Base-by-base conservation (phyloP, 2,888 invertebrate species). In the Drosophila hamatofila region DNA sequence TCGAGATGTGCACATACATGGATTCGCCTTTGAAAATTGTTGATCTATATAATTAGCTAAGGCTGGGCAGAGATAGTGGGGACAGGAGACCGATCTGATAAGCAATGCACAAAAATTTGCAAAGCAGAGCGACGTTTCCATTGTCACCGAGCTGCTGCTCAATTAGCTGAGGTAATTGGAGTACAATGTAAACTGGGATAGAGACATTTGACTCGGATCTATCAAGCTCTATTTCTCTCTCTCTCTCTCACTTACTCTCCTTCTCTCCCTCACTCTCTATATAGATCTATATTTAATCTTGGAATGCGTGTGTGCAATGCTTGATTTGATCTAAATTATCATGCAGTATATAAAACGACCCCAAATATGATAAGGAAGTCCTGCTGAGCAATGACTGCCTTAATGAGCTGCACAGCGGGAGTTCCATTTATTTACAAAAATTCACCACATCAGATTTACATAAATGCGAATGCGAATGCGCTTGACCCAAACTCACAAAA, bases 131-230 rank as follows among this genome's bases (percentile, higher is more conserved):
- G 48, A 51, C 58, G 18, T 49, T 58, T 60, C 35, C 76, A 82
- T 82, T 83, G 88, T 80, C 81, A 85, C 77, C 83, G 77, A 77
- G 85, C 82, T 88, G 71, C 75, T 80, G 68, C 71, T 75, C 85
- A 83, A 83, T 88, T 80, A 82, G 63, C 59, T 62, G 46, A 57
- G 71, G 51, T 80, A 83, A 83, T 83, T 83, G 83, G 78, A 85
- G 80, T 80, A 83, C 83, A 83, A 83, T 88, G 63, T 65, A 33
- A 54, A 35, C 52, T 65, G 54, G 58, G 35, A 52, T 23, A 14
- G 42, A 51, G 21, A 42, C 25, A 0, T 18, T 27, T 18, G 27
- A 48, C 12, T 66, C 48, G 69, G 60, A 6, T 68, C 67, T 73
- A 75, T 70, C 68, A 58, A 64, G 70, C 69, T 68, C 11, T 16